Conservation (phyloP, 2,888 invertebrate species). For the Buathra laborator region DNA sequence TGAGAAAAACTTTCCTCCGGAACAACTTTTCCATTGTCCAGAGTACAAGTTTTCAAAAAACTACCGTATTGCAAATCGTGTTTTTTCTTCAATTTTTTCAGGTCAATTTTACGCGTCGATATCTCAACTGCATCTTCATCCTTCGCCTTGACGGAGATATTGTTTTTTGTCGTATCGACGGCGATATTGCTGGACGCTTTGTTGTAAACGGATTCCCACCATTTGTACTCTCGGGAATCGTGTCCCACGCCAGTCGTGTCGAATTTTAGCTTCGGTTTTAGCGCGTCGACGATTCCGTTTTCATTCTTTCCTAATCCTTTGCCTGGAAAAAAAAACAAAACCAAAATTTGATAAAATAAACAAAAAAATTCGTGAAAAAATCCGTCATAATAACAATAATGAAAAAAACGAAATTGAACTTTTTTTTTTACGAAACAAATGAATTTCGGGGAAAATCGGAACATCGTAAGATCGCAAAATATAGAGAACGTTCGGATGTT, state of each 20-base stretch:
- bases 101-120: constrained; percentile 79
- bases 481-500: no score
- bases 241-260: constrained; percentile 93
- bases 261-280: constrained; percentile 93
- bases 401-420: no score
- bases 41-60: constrained; percentile 86
- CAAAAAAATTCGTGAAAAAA: no score
- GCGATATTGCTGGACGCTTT: constrained; percentile 87
- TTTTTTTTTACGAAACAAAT: no score
- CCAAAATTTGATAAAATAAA: no score
- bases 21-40: constrained; percentile 83
- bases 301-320: constrained; percentile 94
- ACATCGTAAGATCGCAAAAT: no score
- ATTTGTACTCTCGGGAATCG: constrained; percentile 90
- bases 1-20: constrained; percentile 71
- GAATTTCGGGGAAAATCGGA: no score
- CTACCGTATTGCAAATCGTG: constrained; percentile 83
- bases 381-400: no score
- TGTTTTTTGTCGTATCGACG: constrained; percentile 65
- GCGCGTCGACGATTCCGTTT: constrained; percentile 91
- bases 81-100: constrained; percentile 79
- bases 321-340: constrained; percentile 86
- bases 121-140: constrained; percentile 80
- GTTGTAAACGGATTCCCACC: constrained; percentile 93
- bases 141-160: constrained; percentile 75